Conservation (phyloP, 2,113 vertebrate genomes). For the Channa argus region DNA sequence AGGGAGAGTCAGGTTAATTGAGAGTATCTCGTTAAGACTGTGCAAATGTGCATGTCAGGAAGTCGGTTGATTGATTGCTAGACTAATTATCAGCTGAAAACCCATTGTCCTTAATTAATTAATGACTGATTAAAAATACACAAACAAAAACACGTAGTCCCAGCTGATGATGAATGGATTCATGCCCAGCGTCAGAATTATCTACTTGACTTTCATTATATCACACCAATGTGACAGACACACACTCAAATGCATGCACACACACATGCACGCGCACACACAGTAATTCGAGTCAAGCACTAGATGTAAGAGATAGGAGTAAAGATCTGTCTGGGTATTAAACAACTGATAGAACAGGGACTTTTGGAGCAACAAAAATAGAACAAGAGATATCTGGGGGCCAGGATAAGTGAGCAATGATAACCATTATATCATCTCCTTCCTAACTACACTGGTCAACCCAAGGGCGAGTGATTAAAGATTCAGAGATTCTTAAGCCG, state of each 20-base stretch:
- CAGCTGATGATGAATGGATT: slow-evolving; percentile 60
- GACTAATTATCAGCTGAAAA: slow-evolving; percentile 67
- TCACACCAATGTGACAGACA: slow-evolving; percentile 40
- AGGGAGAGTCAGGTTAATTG: slow-evolving; percentile 69
- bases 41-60: slow-evolving; percentile 59
- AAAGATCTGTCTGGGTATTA: slow-evolving; percentile 63
- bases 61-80: slow-evolving; percentile 65
- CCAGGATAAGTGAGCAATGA: slow-evolving; percentile 67
- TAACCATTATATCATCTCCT: slow-evolving; percentile 64
- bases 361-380: slow-evolving; percentile 71
- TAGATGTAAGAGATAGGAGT: slow-evolving; percentile 53
- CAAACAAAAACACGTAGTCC: slow-evolving; percentile 74
- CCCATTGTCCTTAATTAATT: slow-evolving; percentile 70
- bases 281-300: slow-evolving; percentile 42
- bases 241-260: slow-evolving; percentile 2
- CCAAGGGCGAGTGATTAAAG: slow-evolving; percentile 78
- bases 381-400: slow-evolving; percentile 71
- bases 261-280: background rate
- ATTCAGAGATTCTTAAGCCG: slow-evolving; percentile 74
- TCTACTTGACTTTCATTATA: slow-evolving; percentile 59
- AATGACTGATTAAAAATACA: slow-evolving; percentile 73
- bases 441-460: slow-evolving; percentile 75
- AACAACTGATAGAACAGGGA: slow-evolving; percentile 57
- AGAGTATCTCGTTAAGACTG: slow-evolving; percentile 64
- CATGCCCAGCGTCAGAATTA: slow-evolving; percentile 56